phyloP scores from a whole-genome alignment of 2,113 vertebrate genomes.

The Sinocyclocheilus maitianheensis region DNA sequence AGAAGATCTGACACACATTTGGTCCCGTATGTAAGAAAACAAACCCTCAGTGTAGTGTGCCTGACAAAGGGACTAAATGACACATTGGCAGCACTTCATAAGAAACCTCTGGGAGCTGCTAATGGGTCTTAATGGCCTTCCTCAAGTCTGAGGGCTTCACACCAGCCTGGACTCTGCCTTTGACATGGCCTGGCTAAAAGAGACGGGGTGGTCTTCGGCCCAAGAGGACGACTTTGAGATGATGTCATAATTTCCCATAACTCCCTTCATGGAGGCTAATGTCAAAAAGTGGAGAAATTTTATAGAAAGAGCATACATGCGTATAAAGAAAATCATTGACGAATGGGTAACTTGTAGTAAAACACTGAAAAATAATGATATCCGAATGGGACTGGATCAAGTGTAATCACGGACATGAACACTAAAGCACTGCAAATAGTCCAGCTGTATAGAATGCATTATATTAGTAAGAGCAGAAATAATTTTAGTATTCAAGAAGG shows the following conservation, averaged over 20 bases:
- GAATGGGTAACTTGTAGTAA: no score
- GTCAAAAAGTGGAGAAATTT: not conserved
- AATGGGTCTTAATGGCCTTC: slow-evolving; percentile 81
- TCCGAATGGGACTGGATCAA: no score
- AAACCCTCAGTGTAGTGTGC: slow-evolving; percentile 68
- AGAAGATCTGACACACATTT: slow-evolving; percentile 68
- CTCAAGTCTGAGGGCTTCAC: slow-evolving; percentile 70
- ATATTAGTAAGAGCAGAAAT: no score
- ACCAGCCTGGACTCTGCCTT: slow-evolving; percentile 66
- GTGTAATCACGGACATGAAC: no score
- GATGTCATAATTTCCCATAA: not conserved
- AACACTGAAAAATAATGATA: no score
- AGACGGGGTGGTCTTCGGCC: slow-evolving; percentile 62
- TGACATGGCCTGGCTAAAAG: slow-evolving; percentile 58
- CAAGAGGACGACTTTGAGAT: not conserved
- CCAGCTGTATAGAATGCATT: no score
- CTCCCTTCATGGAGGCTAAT: not conserved
- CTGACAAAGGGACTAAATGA: slow-evolving; percentile 73
- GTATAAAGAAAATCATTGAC: no score
- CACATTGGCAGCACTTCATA: slow-evolving; percentile 80
- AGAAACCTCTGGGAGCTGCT: slow-evolving; percentile 79
- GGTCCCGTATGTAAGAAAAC: slow-evolving; percentile 73
- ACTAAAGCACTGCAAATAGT: no score
- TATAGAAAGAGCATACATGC: not conserved
- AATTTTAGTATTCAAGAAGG: no score